Evolutionary conservation across 2,113 vertebrate genomes (phyloP), one percentile per base, ranked within the genome.

Genomic region (Corythoichthys haematopterus): DNA sequence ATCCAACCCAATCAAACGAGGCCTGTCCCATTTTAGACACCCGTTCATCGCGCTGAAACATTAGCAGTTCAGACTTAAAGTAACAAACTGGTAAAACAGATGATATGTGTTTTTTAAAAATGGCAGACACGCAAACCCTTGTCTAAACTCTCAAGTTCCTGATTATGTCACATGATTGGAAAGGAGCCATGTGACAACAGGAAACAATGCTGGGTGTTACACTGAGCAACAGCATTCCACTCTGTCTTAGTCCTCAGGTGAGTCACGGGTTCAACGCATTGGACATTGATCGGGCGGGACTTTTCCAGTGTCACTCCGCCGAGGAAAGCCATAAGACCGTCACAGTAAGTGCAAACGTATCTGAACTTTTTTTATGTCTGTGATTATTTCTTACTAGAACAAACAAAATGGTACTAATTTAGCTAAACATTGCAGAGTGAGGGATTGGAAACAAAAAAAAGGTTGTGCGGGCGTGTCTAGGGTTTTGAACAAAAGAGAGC

Each of bases 331-430:
- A 62, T 43, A 13, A 53, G 4, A 70, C 9, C 59, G 20, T 0
- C n/a, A 3, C 64, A 58, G 85, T 85, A 68, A 81, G 84, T 80
- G 4, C 11, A 50, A 66, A 16, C 58, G 20, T 7, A n/a, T 2
- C 10, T 40, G 1, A n/a, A 28, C 20, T 61, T 38, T 61, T 61
- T 2, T 20, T 43, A 38, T 61, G 6, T 43, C 6, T 55, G 28
- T 48, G 47, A 51, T 11, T 53, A 10, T 10, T 1, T 51, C 16
- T 28, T 28, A 28, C n/a, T 28, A 3, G 8, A 53, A 1, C 6
- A 1, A 53, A 53, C 10, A 8, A 53, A 7, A 16, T n/a, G 2
- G 47, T 28, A 28, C 20, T 28, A 28, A 28, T 28, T 28, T 28
- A 28, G 20, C 20, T 28, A 48, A n/a, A 51, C 14, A 9, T 48